Percentiles rank a stretch among this genome's conserved stretches.
Conservation (phyloP, 2,888 invertebrate species). For the Apamea monoglypha region DNA sequence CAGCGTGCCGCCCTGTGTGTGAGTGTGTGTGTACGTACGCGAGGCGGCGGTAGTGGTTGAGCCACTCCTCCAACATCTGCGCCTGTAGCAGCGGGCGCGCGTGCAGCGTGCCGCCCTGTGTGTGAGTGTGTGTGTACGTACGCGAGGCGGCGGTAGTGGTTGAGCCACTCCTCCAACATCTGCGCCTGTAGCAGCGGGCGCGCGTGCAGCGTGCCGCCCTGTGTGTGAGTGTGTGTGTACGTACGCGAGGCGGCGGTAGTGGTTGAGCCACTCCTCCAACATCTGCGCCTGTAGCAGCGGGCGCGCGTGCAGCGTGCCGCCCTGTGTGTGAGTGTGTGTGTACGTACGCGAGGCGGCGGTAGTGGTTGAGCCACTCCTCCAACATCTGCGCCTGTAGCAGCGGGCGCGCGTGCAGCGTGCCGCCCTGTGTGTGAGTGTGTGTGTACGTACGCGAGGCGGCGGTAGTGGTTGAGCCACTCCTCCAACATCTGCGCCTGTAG, state of each 20-base stretch:
- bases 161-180: slow-evolving; percentile 97
- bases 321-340: slow-evolving; percentile 91
- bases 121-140: slow-evolving; percentile 77
- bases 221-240: slow-evolving; percentile 91
- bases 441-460: slow-evolving; percentile 92
- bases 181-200: slow-evolving; percentile 93
- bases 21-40: slow-evolving; percentile 83
- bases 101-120: slow-evolving; percentile 91
- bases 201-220: slow-evolving; percentile 92
- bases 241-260: slow-evolving; percentile 94
- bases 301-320: slow-evolving; percentile 93
- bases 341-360: slow-evolving; percentile 93
- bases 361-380: slow-evolving; percentile 98
- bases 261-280: slow-evolving; percentile 97
- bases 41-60: slow-evolving; percentile 97
- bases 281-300: slow-evolving; percentile 96
- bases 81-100: slow-evolving; percentile 95
- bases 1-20: slow-evolving; percentile 93
- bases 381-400: slow-evolving; percentile 96
- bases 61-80: slow-evolving; percentile 96
- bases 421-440: slow-evolving; percentile 81
- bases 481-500: slow-evolving; percentile 96
- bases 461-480: slow-evolving; percentile 98
- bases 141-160: slow-evolving; percentile 96
- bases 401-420: slow-evolving; percentile 97